phyloP scores from a whole-genome alignment of 92 coral and sea anemone species.

The Palythoa grandis region DNA sequence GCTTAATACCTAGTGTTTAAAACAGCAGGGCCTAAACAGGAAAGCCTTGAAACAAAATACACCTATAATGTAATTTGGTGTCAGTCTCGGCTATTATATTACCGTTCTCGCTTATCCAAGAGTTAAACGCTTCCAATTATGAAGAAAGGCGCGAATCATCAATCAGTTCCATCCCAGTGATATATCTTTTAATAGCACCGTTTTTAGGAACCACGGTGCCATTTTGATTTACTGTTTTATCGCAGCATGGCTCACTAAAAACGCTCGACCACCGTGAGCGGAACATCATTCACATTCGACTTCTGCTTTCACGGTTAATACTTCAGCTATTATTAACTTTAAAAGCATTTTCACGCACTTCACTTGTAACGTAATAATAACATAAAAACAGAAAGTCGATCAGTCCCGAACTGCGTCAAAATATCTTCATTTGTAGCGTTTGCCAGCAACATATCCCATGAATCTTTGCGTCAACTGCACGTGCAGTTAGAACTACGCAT shows the following conservation, averaged over 20 bases:
- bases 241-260: too few species aligned
- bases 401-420: not conserved
- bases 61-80: not conserved
- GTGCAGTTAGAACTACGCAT: conserved; percentile 63
- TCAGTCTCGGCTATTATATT: not conserved
- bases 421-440: not conserved
- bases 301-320: too few species aligned
- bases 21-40: not conserved
- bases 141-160: too few species aligned
- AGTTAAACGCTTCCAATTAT: too few species aligned
- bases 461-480: conserved; percentile 67
- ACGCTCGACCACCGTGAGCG: too few species aligned
- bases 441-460: conserved; percentile 58
- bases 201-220: too few species aligned
- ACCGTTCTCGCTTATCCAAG: not conserved
- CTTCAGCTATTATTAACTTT: too few species aligned
- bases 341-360: too few species aligned
- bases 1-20: not conserved
- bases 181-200: too few species aligned
- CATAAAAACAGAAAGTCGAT: not conserved
- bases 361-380: not conserved
- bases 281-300: too few species aligned
- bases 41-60: not conserved
- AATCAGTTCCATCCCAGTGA: too few species aligned
- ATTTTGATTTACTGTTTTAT: too few species aligned